These are phyloP conservation scores for Trochalopteron elliotii DNA, from an alignment of 2,113 vertebrate genomes.

Conservation along the genomic window DNA sequence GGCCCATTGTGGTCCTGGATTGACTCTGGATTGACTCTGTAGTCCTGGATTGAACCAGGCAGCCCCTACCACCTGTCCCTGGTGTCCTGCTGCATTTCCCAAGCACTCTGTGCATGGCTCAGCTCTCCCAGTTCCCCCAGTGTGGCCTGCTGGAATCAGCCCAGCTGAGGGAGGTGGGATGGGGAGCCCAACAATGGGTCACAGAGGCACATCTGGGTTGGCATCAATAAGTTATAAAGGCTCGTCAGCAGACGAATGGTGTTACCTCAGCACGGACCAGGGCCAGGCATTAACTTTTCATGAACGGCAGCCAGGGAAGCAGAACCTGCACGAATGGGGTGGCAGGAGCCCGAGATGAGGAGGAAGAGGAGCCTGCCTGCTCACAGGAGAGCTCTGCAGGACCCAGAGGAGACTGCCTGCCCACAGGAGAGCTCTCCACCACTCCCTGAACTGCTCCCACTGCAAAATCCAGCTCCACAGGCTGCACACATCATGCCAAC, in stretches of 20 bases:
- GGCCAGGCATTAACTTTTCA: slow-evolving; percentile 48
- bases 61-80: fast-evolving
- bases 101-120: fast-evolving
- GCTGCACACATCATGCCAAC: neutral
- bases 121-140: neutral
- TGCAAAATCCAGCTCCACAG: neutral
- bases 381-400: neutral
- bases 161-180: neutral
- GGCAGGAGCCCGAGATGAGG: neutral
- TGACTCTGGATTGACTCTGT: too few species aligned
- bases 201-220: neutral
- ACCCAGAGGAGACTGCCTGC: neutral
- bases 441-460: neutral
- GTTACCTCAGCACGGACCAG: neutral
- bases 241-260: neutral
- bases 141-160: neutral
- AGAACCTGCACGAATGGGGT: neutral
- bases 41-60: neutral
- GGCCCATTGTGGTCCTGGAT: fast-evolving
- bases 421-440: neutral
- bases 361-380: neutral
- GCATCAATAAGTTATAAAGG: slow-evolving; percentile 18
- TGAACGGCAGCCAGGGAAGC: neutral
- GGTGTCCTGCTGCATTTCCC: neutral
- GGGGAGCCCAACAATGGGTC: neutral